Evolutionary conservation across 2,888 invertebrate species (phyloP).

Genomic region (Drosophila mimetica): DNA sequence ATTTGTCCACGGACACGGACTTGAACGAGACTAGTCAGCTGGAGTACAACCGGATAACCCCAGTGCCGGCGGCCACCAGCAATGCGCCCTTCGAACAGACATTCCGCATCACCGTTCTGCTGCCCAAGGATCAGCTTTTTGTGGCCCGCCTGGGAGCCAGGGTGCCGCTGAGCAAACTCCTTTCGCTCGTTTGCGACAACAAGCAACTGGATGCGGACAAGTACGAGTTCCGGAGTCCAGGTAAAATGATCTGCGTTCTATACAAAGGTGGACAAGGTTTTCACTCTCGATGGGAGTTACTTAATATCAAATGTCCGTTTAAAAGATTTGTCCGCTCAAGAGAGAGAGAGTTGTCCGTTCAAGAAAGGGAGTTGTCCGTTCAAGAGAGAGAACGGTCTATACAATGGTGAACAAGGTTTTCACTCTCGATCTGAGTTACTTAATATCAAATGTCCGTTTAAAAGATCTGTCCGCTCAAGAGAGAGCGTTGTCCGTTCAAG

Average conservation of each 20-base stretch:
- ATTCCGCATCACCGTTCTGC: conserved; percentile 87
- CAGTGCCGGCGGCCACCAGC: conserved; percentile 82
- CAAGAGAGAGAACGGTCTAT: neutral
- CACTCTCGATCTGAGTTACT: neutral
- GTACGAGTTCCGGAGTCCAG: conserved; percentile 92
- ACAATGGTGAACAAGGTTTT: neutral
- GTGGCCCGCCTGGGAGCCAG: conserved; percentile 90
- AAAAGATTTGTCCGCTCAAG: neutral
- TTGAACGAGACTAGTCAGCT: conserved; percentile 84
- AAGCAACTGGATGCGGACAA: conserved; percentile 90
- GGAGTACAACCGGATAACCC: conserved; percentile 84
- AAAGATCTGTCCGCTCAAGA: neutral
- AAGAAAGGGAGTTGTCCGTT: neutral
- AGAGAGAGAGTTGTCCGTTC: neutral
- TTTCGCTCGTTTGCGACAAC: conserved; percentile 90
- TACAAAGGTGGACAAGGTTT: neutral
- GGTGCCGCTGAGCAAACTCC: conserved; percentile 88
- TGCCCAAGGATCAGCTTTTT: conserved; percentile 92
- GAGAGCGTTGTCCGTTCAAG: neutral
- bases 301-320: too few relatives aligned
- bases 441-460: too few relatives aligned
- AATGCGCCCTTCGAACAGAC: conserved; percentile 85
- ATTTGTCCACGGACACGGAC: conserved; percentile 78
- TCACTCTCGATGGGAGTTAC: neutral
- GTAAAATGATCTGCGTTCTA: conserved; percentile 81